A percentile compares a stretch with the other conserved stretches of the same genome.
phyloP scores from a whole-genome alignment of 2,888 invertebrate species.

The Noctua pronuba region DNA sequence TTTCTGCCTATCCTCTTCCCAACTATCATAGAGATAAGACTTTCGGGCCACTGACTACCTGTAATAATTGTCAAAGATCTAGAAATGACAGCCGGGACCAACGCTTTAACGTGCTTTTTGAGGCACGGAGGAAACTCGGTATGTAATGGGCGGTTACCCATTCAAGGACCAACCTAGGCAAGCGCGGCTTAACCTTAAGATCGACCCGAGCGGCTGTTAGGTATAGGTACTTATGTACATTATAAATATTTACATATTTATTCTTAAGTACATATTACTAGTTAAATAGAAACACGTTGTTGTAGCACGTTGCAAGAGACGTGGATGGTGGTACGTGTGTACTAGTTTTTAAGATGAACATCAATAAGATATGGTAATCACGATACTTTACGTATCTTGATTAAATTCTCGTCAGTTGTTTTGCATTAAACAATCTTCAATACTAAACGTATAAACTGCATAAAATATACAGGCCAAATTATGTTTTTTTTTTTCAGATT shows the following conservation, averaged over 20 bases:
- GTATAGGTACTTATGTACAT: slow-evolving; percentile 2
- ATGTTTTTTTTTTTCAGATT: no score
- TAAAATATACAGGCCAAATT: not conserved
- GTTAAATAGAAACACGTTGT: slow-evolving; percentile 37
- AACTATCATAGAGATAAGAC: no score
- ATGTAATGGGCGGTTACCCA: no score
- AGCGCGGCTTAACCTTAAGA: no score
- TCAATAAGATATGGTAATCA: slow-evolving; percentile 16
- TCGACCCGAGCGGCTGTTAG: no score
- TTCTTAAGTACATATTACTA: slow-evolving; percentile 10
- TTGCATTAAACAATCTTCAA: not conserved
- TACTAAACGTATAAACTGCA: not conserved
- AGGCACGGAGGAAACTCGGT: no score
- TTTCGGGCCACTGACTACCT: no score
- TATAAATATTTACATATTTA: slow-evolving; percentile 37
- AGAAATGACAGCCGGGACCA: no score
- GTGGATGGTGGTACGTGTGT: slow-evolving; percentile 17
- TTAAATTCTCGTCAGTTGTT: not conserved
- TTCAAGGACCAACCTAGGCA: no score
- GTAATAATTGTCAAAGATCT: no score
- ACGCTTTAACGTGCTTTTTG: no score
- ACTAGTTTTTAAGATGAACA: slow-evolving; percentile 15
- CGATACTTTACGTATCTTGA: not conserved
- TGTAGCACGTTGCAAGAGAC: slow-evolving; percentile 41
- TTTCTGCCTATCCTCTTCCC: no score